Base-by-base conservation (phyloP, 2,888 invertebrate species). In the Anodontia alba region DNA sequence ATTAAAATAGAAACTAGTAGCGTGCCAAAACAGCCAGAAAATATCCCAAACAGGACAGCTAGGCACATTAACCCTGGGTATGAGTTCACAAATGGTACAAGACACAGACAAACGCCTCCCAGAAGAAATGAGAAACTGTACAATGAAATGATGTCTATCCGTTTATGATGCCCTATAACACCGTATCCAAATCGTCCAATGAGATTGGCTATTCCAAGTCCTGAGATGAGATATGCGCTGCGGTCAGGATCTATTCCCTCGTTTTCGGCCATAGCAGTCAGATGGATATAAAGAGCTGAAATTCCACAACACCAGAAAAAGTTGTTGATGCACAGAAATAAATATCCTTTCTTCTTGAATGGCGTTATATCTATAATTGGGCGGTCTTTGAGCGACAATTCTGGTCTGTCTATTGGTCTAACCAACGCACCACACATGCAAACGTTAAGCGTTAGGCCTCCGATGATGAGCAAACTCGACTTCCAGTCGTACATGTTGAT, bases 221-320 rank as follows among this genome's bases (percentile, higher is more conserved):
- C 84, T 12, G 90, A 90, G 23, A 90, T 80, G 1, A 91, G 70
- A 36, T 87, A 42, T 10, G 90, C 88, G 23, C 88, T 87, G 15
- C 75, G 75, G 42, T 90, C 85, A 0, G 78, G 67, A 29, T 77
- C 80, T 3, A 88, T 76, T 10, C 88, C 90, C 20, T 75, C 76
- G 1, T 62, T 68, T 57, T 85, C 84, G 0, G 88, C 88, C 67
- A 82, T 87, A 0, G 88, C 87, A 10, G 89, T 74, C 33, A 91
- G 75, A 76, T 91, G 91, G 10, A 90, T 80, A 73, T 89, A 90
- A 12, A 90, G 73, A 1, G 91, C 84, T 8, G 89, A 90, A 23
- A 90, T 82, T 1, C 90, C 90, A 68, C 90, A 89, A 31, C 85
- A 85, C 57, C 87, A 82, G 29, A 91, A 70, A 36, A 91, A 82